Evolutionary conservation across 2,797 vertebrate species (phyloP).

Genomic region (Gallirallus australis): DNA sequence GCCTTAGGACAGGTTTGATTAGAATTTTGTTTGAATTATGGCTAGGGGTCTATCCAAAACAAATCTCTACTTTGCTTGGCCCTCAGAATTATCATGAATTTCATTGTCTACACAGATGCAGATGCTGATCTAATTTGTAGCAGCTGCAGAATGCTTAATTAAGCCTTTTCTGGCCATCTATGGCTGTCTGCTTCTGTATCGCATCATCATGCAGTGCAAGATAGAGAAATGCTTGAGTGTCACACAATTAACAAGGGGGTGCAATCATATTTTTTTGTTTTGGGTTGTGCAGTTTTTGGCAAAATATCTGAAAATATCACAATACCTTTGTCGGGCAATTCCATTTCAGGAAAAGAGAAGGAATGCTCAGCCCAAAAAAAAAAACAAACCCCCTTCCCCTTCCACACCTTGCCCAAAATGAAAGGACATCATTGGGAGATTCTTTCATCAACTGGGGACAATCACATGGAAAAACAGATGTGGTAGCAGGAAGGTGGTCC

Average conservation of each 20-base stretch:
- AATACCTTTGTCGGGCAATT: constrained; percentile 59
- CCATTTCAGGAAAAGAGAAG: constrained; percentile 64
- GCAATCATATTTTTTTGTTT: constrained; percentile 47
- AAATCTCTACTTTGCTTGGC: constrained; percentile 8
- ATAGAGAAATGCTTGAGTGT: constrained; percentile 1
- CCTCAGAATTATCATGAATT: constrained; percentile 31
- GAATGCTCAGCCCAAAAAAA: background rate
- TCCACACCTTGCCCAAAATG: background rate
- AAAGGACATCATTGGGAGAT: background rate
- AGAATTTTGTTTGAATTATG: constrained; percentile 41
- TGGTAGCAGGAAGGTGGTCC: background rate
- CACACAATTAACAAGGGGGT: constrained; percentile 55
- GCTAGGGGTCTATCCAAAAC: constrained; percentile 22
- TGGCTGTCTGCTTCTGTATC: constrained; percentile 37
- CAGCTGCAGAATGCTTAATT: constrained; percentile 62
- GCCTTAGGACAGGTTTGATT: background rate
- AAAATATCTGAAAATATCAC: constrained; percentile 65
- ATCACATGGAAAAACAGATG: background rate
- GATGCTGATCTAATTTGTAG: constrained; percentile 51
- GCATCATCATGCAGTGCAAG: background rate
- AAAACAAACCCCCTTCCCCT: background rate
- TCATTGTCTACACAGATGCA: constrained; percentile 35
- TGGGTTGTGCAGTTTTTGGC: constrained; percentile 34
- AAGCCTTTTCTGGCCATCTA: constrained; percentile 55
- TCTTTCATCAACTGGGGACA: background rate